Evolutionary conservation across 2,888 invertebrate species (phyloP).

Genomic region (Caenorhabditis sp.): DNA sequence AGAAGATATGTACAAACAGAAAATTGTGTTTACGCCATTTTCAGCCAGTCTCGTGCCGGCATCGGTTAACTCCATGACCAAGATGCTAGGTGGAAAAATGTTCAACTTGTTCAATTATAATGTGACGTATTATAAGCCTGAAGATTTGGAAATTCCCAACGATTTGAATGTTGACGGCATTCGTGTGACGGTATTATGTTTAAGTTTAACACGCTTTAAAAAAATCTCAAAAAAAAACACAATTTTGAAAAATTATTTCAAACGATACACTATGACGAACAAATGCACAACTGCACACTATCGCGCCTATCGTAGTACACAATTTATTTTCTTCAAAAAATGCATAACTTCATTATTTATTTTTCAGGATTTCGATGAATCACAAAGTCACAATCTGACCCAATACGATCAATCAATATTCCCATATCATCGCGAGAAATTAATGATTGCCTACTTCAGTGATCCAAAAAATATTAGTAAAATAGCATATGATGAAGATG

Average conservation of each 20-base stretch:
- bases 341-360: not conserved
- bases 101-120: not conserved
- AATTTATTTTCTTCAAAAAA: too few relatives aligned
- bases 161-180: not conserved
- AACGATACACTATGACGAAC: too few relatives aligned
- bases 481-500: not conserved
- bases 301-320: too few relatives aligned
- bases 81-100: not conserved
- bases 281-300: too few relatives aligned
- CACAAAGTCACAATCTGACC: not conserved
- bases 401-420: not conserved
- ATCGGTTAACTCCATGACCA: not conserved
- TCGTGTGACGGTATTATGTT: not conserved
- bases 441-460: not conserved
- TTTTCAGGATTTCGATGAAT: not conserved
- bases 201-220: too few relatives aligned
- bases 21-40: not conserved
- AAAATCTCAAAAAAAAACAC: too few relatives aligned
- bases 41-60: not conserved
- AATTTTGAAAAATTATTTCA: too few relatives aligned
- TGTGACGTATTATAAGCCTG: not conserved
- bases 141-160: not conserved
- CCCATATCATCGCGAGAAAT: not conserved
- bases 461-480: not conserved
- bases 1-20: not conserved